Percentiles rank a stretch among this genome's conserved stretches.
phyloP scores from a whole-genome alignment of 2,797 vertebrate species.

The Sebastes jordani region DNA sequence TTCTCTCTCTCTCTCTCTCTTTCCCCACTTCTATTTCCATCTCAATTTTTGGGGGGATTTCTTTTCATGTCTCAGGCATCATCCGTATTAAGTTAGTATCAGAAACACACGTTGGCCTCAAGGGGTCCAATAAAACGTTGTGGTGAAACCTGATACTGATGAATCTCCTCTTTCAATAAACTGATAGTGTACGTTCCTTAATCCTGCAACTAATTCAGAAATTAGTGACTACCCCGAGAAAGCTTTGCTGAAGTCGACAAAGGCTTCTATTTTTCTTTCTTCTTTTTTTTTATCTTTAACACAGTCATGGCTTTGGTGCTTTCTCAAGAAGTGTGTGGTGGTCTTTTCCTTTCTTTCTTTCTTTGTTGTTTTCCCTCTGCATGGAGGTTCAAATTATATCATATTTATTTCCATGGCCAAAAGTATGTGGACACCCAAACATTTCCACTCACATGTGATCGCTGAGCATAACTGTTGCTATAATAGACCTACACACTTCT shows the following conservation, averaged over 20 bases:
- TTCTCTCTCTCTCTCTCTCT: background rate
- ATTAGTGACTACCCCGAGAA: background rate
- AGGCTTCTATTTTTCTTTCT: background rate
- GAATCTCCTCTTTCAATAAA: constrained; percentile 13
- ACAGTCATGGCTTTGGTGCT: background rate
- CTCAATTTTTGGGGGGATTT: background rate
- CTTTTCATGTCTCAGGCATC: constrained; percentile 3
- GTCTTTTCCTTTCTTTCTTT: background rate
- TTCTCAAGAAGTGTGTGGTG: background rate
- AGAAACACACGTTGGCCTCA: constrained; percentile 23
- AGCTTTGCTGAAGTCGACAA: background rate
- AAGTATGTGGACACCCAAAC: constrained; percentile 19
- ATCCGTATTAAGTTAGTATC: background rate
- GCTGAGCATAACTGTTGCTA: background rate
- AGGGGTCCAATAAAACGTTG: constrained; percentile 18
- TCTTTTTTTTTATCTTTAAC: background rate
- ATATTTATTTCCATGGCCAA: background rate
- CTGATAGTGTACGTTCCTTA: background rate
- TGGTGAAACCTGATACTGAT: constrained; percentile 12
- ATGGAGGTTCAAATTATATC: background rate
- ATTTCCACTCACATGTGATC: background rate
- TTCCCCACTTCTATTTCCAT: constrained; percentile 7
- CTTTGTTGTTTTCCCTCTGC: background rate
- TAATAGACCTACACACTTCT: background rate
- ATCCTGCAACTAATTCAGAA: background rate